A percentile compares a stretch with the other conserved stretches of the same genome.
Conservation (phyloP, 1,140 invertebrate genomes). For the Parasteatoda tepidariorum region DNA sequence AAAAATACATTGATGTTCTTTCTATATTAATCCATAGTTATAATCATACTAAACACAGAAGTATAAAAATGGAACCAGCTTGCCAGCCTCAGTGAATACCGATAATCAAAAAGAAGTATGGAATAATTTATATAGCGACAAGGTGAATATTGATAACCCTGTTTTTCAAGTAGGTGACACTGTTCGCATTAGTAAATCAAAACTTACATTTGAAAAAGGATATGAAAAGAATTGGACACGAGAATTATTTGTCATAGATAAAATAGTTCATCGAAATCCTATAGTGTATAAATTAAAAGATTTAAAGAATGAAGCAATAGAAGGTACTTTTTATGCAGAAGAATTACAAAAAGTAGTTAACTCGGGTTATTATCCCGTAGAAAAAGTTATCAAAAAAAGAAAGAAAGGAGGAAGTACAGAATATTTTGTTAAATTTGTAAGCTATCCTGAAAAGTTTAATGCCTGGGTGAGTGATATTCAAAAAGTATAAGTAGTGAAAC, state of each 20-base stretch:
- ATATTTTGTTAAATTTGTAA: slow-evolving; percentile 19
- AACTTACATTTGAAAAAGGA: slow-evolving; percentile 58
- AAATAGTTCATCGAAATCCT: neutral
- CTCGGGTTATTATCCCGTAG: neutral
- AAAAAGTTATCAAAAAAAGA: slow-evolving; percentile 21
- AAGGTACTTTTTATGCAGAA: neutral
- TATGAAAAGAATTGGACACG: slow-evolving; percentile 40
- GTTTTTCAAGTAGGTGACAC: slow-evolving; percentile 66
- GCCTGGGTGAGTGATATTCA: neutral
- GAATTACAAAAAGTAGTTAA: neutral
- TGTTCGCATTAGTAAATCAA: slow-evolving; percentile 52
- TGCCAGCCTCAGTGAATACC: neutral
- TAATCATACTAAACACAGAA: no score
- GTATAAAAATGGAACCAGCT: no score
- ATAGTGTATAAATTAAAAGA: slow-evolving; percentile 35
- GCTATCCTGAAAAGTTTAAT: slow-evolving; percentile 5
- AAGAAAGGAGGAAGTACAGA: neutral
- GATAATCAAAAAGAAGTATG: no score
- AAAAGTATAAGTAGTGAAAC: neutral
- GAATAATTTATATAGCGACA: no score
- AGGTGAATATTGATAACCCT: no score
- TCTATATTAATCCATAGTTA: no score
- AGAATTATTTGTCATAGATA: slow-evolving; percentile 54
- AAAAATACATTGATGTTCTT: slow-evolving; percentile 67
- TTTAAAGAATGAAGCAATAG: slow-evolving; percentile 23